These are phyloP conservation scores for Labia minor DNA, from an alignment of 2,888 invertebrate species.

Conservation along the genomic window DNA sequence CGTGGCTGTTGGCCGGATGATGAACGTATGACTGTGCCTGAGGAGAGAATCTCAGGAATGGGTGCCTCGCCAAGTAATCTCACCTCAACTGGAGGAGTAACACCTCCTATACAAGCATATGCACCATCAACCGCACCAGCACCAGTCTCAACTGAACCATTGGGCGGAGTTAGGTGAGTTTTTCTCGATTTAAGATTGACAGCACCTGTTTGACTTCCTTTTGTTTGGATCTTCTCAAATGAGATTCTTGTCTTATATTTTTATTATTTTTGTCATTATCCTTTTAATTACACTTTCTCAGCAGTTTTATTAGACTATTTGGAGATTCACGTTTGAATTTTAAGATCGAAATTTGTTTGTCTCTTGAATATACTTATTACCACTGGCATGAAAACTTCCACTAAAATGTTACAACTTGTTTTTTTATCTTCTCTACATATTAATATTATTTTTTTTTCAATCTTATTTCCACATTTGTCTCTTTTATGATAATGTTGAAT, in stretches of 20 bases:
- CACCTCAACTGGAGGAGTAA: conserved; percentile 20
- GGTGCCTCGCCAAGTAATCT: conserved; percentile 26
- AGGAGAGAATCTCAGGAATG: conserved; percentile 23
- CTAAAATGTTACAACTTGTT: no score
- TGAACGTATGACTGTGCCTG: conserved; percentile 25
- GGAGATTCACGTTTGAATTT: no score
- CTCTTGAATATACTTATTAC: no score
- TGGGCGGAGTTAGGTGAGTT: conserved; percentile 23
- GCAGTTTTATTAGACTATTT: no score
- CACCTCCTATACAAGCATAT: background rate
- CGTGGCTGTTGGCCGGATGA: conserved; percentile 26
- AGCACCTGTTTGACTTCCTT: conserved; percentile 18
- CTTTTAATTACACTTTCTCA: no score
- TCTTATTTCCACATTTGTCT: no score
- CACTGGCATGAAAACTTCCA: no score
- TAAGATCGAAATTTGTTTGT: no score
- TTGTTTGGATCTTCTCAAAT: background rate
- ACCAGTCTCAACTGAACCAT: conserved; percentile 19
- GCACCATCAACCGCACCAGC: background rate
- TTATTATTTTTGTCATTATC: background rate
- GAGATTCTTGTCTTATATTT: background rate
- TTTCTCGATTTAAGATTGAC: no score
- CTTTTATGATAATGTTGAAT: no score
- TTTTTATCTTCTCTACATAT: no score
- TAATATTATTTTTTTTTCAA: no score